Conservation (phyloP, 2,113 vertebrate species). For the Taxidea taxus region DNA sequence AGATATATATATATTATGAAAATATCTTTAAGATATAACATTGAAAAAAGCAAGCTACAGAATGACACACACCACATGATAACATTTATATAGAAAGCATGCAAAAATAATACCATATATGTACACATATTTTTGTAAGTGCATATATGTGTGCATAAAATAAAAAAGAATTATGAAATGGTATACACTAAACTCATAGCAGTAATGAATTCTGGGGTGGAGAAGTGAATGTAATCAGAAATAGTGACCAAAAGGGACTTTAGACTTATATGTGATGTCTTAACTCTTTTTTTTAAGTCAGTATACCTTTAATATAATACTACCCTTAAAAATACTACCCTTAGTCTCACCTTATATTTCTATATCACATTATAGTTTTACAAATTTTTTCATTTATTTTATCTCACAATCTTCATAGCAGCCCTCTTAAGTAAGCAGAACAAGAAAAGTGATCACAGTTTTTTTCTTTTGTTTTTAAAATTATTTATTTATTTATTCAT, state of each 20-base stretch:
- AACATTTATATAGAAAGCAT: neutral
- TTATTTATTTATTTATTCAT: too few relatives aligned
- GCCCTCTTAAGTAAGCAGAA: neutral
- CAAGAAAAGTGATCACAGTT: neutral
- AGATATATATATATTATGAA: neutral
- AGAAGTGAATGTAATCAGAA: neutral
- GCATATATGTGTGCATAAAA: neutral
- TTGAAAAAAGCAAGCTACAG: neutral
- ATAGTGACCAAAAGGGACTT: neutral
- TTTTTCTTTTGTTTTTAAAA: too few relatives aligned
- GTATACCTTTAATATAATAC: slow-evolving; percentile 2
- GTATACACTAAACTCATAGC: neutral
- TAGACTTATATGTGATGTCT: neutral
- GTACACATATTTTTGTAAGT: slow-evolving; percentile 22
- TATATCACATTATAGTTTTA: slow-evolving; percentile 19
- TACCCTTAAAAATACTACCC: neutral
- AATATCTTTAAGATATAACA: slow-evolving; percentile 2
- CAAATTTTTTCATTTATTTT: slow-evolving; percentile 31
- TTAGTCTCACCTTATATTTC: neutral
- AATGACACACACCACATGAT: neutral
- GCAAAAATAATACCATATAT: neutral
- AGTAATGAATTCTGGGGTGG: neutral
- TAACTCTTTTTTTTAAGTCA: neutral
- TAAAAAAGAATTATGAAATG: neutral
- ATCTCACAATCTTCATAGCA: neutral